Percentiles rank a stretch among this genome's conserved stretches.
These are phyloP conservation scores for Drosophila tani DNA, from an alignment of 1,140 invertebrate species.

Conservation along the genomic window DNA sequence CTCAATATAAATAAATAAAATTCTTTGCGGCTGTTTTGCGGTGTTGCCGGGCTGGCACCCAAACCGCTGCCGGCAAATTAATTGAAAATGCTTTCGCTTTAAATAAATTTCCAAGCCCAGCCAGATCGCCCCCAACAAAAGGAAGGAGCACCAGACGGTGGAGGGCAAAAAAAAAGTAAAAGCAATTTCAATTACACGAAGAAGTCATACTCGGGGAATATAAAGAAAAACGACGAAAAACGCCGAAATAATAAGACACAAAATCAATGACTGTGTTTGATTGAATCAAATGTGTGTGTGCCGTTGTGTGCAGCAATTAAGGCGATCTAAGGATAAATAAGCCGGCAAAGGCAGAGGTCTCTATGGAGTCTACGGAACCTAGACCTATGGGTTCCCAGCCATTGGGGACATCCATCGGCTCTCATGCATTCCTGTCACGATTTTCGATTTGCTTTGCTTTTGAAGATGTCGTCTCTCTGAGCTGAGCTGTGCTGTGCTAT, in stretches of 20 bases:
- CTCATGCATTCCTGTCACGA: constrained; percentile 75
- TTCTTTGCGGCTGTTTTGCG: constrained; percentile 72
- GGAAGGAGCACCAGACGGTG: background rate
- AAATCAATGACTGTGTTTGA: constrained; percentile 72
- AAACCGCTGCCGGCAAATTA: constrained; percentile 65
- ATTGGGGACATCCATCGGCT: constrained; percentile 29
- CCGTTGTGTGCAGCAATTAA: constrained; percentile 69
- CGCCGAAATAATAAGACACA: constrained; percentile 38
- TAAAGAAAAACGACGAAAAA: constrained; percentile 13
- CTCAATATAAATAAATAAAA: constrained; percentile 80
- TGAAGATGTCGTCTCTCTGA: constrained; percentile 49
- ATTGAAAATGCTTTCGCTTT: constrained; percentile 69
- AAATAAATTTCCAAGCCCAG: constrained; percentile 55
- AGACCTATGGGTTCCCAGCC: constrained; percentile 5
- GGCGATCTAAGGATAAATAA: constrained; percentile 66
- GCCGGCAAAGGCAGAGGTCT: constrained; percentile 20
- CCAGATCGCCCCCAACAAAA: constrained; percentile 14
- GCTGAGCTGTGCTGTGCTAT: background rate
- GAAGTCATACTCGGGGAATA: constrained; percentile 32
- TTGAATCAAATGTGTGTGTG: constrained; percentile 73
- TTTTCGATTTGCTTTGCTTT: constrained; percentile 80
- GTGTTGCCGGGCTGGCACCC: constrained; percentile 36
- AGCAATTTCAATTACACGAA: constrained; percentile 73
- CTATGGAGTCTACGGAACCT: constrained; percentile 9
- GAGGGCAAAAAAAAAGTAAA: constrained; percentile 37